These are phyloP conservation scores for Meteorus cinctellus DNA, from an alignment of 2,888 invertebrate species.

Conservation along the genomic window DNA sequence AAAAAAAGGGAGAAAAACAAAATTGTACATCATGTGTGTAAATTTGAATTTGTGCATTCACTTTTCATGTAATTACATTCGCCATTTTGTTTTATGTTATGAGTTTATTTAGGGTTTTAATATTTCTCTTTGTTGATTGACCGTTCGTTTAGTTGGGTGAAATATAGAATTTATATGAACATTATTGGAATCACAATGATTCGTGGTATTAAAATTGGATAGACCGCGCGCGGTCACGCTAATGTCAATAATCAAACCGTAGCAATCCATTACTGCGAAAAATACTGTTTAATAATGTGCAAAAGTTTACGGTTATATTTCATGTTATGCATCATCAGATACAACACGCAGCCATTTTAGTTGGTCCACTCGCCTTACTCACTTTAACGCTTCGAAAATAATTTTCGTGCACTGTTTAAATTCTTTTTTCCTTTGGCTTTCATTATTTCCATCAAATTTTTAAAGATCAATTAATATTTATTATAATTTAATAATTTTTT, in stretches of 20 bases:
- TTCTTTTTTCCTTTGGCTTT: too few species aligned
- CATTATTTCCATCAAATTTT: too few species aligned
- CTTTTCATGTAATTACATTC: too few species aligned
- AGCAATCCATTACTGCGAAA: conserved; percentile 45
- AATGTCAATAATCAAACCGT: conserved; percentile 50
- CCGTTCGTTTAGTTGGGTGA: neutral
- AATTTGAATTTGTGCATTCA: too few species aligned
- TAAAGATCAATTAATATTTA: too few species aligned
- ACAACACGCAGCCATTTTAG: conserved; percentile 26
- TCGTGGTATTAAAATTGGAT: conserved; percentile 28
- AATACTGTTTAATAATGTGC: conserved; percentile 23
- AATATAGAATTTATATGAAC: conserved; percentile 13
- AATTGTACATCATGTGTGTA: too few species aligned
- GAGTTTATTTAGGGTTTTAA: neutral
- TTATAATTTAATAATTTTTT: too few species aligned
- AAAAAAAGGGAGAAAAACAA: too few species aligned
- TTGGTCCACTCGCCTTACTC: neutral
- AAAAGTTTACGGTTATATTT: conserved; percentile 21
- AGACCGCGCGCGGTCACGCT: conserved; percentile 32
- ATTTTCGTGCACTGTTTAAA: too few species aligned
- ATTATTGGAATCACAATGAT: conserved; percentile 38
- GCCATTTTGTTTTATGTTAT: neutral
- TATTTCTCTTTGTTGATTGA: neutral
- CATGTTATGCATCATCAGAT: neutral
- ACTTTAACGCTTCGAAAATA: conserved; percentile 17